Conservation (phyloP, 2,888 invertebrate species). For the Agriopis aurantiaria region DNA sequence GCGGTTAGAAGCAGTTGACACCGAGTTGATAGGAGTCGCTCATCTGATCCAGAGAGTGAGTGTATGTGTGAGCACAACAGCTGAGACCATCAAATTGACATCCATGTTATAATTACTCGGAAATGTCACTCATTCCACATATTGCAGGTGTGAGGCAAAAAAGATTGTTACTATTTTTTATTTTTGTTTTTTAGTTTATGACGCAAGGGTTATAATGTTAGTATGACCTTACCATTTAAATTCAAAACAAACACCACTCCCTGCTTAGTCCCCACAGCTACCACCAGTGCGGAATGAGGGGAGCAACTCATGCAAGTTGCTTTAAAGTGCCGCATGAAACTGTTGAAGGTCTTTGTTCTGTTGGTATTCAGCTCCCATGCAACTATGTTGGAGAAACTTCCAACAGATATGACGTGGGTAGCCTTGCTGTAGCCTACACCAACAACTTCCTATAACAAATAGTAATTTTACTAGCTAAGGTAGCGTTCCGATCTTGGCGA, state of each 20-base stretch:
- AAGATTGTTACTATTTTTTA: too few relatives aligned
- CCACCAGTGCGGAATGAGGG: constrained; percentile 64
- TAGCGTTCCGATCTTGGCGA: too few relatives aligned
- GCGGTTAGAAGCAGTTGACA: too few relatives aligned
- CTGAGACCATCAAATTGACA: too few relatives aligned
- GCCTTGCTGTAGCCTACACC: constrained; percentile 81
- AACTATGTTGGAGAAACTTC: constrained; percentile 75
- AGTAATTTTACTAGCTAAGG: neutral
- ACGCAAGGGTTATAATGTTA: neutral
- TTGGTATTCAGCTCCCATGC: constrained; percentile 85
- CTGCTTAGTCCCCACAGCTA: constrained; percentile 80
- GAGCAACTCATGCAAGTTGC: constrained; percentile 74
- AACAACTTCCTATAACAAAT: constrained; percentile 67
- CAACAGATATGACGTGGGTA: constrained; percentile 78
- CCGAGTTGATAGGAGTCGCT: too few relatives aligned
- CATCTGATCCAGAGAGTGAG: too few relatives aligned
- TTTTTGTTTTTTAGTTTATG: too few relatives aligned
- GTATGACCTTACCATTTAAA: constrained; percentile 61
- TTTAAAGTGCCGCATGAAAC: constrained; percentile 64
- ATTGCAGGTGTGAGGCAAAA: too few relatives aligned
- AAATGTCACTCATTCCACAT: too few relatives aligned
- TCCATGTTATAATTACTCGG: too few relatives aligned
- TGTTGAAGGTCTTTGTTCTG: constrained; percentile 68
- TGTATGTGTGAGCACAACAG: too few relatives aligned
- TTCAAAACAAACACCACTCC: constrained; percentile 77